Base-by-base conservation (phyloP, 2,888 invertebrate genomes). In the Sialis lutaria region DNA sequence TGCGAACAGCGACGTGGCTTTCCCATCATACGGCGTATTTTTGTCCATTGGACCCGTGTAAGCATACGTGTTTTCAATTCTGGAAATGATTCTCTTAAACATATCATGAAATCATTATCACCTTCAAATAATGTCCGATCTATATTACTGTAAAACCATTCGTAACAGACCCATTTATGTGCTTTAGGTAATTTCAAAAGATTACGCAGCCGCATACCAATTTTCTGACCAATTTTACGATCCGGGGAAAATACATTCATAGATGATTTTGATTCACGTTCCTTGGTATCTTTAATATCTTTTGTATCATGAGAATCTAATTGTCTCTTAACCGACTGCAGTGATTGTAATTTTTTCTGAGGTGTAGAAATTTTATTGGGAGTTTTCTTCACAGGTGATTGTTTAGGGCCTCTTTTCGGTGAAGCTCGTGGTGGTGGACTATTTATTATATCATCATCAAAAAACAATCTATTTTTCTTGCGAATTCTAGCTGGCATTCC, bases 121-220 rank as follows among this genome's bases (percentile, higher is more conserved):
- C 90, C 92, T 54, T 87, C 81, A 67, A 98, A 97, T 35, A 98
- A 69, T 34, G 90, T 84, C 60, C 85, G 84, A 62, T 99, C 98
- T 56, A 99, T 85, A 59, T 95, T 96, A 55, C 97, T 96, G 66
- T 98, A 98, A 67, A 99, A 99, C 83, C 95, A 98, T 65, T 99
- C 98, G 66, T 92, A 97, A 64, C 93, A 96, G 6, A 97, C 96
- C 93, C 96, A 97, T 67, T 92, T 93, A 63, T 97, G 95, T 5
- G 97, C 97, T 69, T 97, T 97, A 1, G 98, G 97, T 52, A 98
- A 68, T 67, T 97, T 97, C 5, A 98, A 70, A 33, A 98, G 73
- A 68, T 98, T 98, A 53, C 91, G 72, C 49, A 92, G 68, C 53
- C 91, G 72, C 68, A 89, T 76, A 2, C 93, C 93, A 55, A 93